These are phyloP conservation scores for Drosophila yakuba DNA, from an alignment of 1,140 invertebrate species.

Conservation along the genomic window DNA sequence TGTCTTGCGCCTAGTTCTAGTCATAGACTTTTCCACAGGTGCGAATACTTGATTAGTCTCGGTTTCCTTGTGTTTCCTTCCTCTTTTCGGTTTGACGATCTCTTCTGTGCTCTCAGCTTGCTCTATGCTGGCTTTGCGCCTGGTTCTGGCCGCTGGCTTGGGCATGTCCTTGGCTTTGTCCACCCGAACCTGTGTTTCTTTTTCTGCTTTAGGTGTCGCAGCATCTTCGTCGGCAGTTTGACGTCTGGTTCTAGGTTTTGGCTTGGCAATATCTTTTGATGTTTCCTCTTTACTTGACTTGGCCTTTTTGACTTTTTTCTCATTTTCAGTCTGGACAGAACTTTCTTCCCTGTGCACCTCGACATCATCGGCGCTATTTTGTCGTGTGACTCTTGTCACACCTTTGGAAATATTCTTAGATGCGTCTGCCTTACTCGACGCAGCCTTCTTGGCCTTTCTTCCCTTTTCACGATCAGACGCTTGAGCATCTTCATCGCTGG, in stretches of 20 bases:
- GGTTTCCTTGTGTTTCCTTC: not conserved
- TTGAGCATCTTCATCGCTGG: not conserved
- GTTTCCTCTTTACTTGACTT: not conserved
- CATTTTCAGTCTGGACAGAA: not conserved
- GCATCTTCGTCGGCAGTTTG: not conserved
- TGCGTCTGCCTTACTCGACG: not conserved
- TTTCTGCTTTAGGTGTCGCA: not conserved
- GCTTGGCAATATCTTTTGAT: not conserved
- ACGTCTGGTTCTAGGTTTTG: not conserved
- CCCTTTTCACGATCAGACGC: not conserved
- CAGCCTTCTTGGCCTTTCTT: not conserved
- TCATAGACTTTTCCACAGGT: not conserved
- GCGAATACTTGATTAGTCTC: not conserved
- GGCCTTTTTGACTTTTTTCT: not conserved
- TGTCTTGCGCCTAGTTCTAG: not conserved
- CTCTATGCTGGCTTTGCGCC: not conserved
- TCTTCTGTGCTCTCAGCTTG: not conserved
- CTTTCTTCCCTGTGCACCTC: not conserved
- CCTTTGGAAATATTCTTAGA: not conserved
- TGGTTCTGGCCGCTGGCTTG: not conserved
- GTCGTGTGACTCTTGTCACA: not conserved
- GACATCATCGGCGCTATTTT: not conserved
- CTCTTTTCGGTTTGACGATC: constrained; percentile 1
- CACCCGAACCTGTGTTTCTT: not conserved
- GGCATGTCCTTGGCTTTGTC: not conserved